Conservation (phyloP, 2,888 invertebrate genomes). For the Atethmia centrago region DNA sequence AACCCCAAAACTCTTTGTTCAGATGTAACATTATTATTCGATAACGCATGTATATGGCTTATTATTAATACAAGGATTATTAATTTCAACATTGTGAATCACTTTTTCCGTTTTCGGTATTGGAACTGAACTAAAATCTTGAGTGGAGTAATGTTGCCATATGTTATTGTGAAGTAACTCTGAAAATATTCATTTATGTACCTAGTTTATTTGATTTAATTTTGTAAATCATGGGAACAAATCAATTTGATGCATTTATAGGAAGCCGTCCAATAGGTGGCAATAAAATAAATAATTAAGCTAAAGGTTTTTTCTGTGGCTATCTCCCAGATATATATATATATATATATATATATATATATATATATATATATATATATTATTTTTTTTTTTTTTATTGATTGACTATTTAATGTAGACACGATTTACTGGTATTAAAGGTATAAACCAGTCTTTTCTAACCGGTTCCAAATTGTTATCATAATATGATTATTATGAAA, state of each 20-base stretch:
- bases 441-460: background rate
- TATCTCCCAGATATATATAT: background rate
- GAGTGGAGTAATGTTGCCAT: background rate
- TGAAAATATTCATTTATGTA: background rate
- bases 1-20: background rate
- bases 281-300: background rate
- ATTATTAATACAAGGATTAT: background rate
- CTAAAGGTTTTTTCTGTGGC: background rate
- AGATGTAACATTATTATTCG: background rate
- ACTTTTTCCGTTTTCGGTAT: background rate
- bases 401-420: too few species aligned
- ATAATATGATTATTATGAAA: background rate
- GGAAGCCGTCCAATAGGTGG: background rate
- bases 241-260: background rate
- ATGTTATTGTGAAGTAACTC: background rate
- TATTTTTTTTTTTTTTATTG: too few species aligned
- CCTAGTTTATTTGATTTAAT: background rate
- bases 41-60: background rate
- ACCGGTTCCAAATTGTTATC: background rate
- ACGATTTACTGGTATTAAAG: background rate
- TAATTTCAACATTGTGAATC: constrained; percentile 2
- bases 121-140: background rate
- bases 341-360: too few species aligned
- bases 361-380: too few species aligned
- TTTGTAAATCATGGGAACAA: background rate